Conservation (phyloP, 1,140 invertebrate genomes). For the Drosophila chauvacae region DNA sequence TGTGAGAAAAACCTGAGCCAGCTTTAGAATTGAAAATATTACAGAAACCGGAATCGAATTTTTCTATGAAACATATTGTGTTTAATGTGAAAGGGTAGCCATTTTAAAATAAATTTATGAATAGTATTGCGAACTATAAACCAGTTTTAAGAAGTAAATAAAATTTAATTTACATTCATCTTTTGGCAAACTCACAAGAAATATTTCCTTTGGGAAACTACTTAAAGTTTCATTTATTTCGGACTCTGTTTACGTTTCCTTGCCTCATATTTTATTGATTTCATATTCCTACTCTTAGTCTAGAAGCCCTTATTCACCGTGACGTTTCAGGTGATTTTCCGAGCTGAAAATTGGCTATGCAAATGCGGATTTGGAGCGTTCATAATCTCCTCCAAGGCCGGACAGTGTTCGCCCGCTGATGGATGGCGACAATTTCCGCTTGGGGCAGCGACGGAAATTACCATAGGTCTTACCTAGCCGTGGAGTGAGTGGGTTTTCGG, state of each 20-base stretch:
- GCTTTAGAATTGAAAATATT: no score
- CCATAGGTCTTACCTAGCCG: background rate
- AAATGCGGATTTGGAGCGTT: constrained; percentile 24
- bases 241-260: background rate
- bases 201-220: background rate
- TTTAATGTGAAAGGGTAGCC: no score
- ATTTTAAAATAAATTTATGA: no score
- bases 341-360: constrained; percentile 34
- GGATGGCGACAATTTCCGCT: constrained; percentile 53
- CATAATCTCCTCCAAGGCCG: constrained; percentile 16
- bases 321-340: constrained; percentile 9
- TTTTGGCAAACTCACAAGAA: no score
- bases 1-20: no score
- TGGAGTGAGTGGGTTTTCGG: background rate
- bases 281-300: background rate
- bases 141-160: no score
- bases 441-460: constrained; percentile 48
- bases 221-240: background rate
- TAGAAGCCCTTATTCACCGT: background rate
- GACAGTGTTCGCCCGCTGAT: constrained; percentile 36
- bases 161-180: background rate
- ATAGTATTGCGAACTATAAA: no score
- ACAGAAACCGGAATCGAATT: no score
- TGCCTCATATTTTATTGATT: constrained; percentile 13
- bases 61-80: no score